Evolutionary conservation across 2,888 invertebrate genomes (phyloP).

Genomic region (Beris chalybata): DNA sequence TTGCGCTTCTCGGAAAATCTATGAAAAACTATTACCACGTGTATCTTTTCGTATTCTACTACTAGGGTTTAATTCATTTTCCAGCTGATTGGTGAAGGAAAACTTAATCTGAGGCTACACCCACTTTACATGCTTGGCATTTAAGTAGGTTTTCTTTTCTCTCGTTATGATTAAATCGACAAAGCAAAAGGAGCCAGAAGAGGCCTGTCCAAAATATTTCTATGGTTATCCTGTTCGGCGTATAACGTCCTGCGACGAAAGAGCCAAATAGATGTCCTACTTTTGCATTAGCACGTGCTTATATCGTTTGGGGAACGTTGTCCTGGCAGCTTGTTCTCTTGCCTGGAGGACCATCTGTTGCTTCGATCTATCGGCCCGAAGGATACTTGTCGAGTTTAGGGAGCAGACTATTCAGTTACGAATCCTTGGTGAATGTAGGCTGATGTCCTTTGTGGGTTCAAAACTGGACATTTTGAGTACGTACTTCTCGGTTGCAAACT

Average conservation of each 20-base stretch:
- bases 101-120: slow-evolving; percentile 18
- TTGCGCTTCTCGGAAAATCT: not conserved
- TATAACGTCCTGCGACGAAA: slow-evolving; percentile 11
- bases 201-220: slow-evolving; percentile 4
- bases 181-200: not conserved
- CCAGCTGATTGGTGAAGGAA: slow-evolving; percentile 24
- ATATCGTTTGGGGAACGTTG: not conserved
- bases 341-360: slow-evolving; percentile 26
- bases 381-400: too few relatives aligned
- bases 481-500: too few relatives aligned
- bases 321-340: slow-evolving; percentile 7
- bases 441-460: too few relatives aligned
- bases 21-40: slow-evolving; percentile 14
- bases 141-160: not conserved
- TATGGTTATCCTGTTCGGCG: slow-evolving; percentile 26
- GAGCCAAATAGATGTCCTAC: slow-evolving; percentile 12
- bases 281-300: slow-evolving; percentile 20
- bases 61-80: slow-evolving; percentile 15
- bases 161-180: too few relatives aligned
- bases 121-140: not conserved
- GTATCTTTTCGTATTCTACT: slow-evolving; percentile 3
- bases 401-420: too few relatives aligned
- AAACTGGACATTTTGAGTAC: too few relatives aligned
- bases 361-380: not conserved
- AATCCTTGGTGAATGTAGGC: too few relatives aligned